phyloP scores from a whole-genome alignment of 2,113 vertebrate genomes.

The Gorilla gorilla region DNA sequence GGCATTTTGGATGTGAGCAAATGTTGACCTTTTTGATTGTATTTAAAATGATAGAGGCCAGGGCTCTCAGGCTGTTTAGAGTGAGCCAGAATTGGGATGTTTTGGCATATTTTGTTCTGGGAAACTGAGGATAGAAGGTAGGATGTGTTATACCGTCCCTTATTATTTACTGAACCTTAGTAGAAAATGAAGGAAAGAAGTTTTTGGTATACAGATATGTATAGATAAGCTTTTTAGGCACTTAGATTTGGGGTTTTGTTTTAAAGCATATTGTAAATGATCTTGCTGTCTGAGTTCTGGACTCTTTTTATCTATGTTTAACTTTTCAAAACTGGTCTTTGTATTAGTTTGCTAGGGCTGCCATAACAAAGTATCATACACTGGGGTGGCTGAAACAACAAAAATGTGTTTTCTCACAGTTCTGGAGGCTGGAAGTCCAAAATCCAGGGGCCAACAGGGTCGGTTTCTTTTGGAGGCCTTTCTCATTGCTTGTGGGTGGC shows the following conservation, averaged over 20 bases:
- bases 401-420: not conserved
- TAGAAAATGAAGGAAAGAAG: not conserved
- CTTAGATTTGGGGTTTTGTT: not conserved
- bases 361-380: not conserved
- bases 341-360: not conserved
- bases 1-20: not conserved
- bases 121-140: not conserved
- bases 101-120: not conserved
- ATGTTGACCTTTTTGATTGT: not conserved
- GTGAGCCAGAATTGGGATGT: not conserved
- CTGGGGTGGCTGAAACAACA: not conserved
- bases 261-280: not conserved
- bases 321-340: not conserved
- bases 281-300: constrained; percentile 36
- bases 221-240: not conserved
- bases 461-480: not conserved
- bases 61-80: not conserved
- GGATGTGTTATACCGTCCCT: not conserved
- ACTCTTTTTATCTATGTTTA: not conserved
- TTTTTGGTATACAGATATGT: not conserved
- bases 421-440: not conserved
- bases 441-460: not conserved
- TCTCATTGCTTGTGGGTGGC: not conserved
- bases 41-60: not conserved
- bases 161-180: not conserved